Conservation (phyloP, 2,113 vertebrate species). For the Pardalotus punctatus region DNA sequence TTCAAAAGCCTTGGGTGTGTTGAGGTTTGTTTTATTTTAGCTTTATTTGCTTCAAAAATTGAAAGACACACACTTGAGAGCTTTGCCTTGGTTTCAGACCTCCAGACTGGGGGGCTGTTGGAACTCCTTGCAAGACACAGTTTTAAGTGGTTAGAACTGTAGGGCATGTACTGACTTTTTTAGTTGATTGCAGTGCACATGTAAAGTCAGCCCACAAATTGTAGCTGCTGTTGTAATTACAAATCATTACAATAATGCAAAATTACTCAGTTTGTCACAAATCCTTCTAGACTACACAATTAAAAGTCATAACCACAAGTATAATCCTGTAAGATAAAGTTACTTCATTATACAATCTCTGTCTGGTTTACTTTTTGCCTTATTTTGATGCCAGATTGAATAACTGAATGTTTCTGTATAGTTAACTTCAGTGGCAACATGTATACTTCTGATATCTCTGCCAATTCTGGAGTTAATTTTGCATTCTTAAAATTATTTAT, state of each 20-base stretch:
- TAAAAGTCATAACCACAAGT: slow-evolving; percentile 48
- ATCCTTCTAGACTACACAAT: slow-evolving; percentile 29
- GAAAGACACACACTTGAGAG: neutral
- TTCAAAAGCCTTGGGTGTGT: neutral
- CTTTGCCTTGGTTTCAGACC: neutral
- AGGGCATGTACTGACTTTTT: neutral
- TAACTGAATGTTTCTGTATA: slow-evolving; percentile 30
- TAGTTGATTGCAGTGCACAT: slow-evolving; percentile 16
- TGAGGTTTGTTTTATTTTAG: neutral
- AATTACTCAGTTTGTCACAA: slow-evolving; percentile 58
- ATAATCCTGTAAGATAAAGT: slow-evolving; percentile 60
- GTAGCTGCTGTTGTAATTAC: slow-evolving; percentile 23
- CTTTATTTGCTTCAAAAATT: neutral
- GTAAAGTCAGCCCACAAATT: slow-evolving; percentile 13
- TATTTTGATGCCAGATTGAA: slow-evolving; percentile 46
- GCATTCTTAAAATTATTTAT: neutral
- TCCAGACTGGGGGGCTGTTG: neutral
- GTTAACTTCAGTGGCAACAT: slow-evolving; percentile 8
- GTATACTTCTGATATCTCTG: neutral
- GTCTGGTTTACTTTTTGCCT: slow-evolving; percentile 45
- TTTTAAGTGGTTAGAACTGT: neutral
- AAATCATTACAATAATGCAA: slow-evolving; percentile 38
- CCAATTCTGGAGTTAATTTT: slow-evolving; percentile 37
- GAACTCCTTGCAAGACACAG: neutral
- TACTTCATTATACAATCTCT: slow-evolving; percentile 32